A percentile compares a stretch with the other conserved stretches of the same genome.
These are phyloP conservation scores for Pithys albifrons DNA, from an alignment of 2,113 vertebrate species.

Conservation along the genomic window DNA sequence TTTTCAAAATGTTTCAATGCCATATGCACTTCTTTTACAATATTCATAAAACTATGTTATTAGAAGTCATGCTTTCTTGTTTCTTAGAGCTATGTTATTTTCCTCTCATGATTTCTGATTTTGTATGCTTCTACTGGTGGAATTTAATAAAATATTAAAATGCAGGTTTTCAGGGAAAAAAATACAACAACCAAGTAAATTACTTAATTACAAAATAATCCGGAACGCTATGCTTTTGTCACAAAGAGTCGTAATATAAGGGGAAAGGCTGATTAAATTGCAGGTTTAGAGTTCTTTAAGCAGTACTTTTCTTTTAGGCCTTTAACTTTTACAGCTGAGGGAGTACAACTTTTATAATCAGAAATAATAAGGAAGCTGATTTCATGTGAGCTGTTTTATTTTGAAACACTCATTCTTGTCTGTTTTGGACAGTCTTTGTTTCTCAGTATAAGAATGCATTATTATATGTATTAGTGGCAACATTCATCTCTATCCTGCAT, in stretches of 20 bases:
- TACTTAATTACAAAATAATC: background rate
- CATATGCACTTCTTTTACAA: background rate
- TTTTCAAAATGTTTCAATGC: conserved; percentile 23
- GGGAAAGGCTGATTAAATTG: conserved; percentile 10
- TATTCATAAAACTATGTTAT: background rate
- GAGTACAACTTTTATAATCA: conserved; percentile 45
- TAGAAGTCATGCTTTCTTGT: conserved; percentile 48
- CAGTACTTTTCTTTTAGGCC: background rate
- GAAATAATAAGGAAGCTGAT: background rate
- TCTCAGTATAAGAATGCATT: background rate
- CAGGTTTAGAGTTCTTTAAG: background rate
- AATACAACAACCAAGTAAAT: background rate
- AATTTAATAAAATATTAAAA: conserved; percentile 41
- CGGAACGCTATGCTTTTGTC: background rate
- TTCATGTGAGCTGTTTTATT: conserved; percentile 7
- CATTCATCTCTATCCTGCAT: background rate
- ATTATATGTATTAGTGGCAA: background rate
- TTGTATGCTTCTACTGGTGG: conserved; percentile 1
- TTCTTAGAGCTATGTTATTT: conserved; percentile 28
- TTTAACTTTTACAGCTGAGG: conserved; percentile 27
- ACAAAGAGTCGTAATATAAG: background rate
- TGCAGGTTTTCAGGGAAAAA: conserved; percentile 45
- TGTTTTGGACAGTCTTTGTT: background rate
- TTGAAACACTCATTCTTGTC: background rate
- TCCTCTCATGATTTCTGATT: conserved; percentile 41